phyloP scores from a whole-genome alignment of 2,797 vertebrate genomes.

The Aldrovandia affinis region DNA sequence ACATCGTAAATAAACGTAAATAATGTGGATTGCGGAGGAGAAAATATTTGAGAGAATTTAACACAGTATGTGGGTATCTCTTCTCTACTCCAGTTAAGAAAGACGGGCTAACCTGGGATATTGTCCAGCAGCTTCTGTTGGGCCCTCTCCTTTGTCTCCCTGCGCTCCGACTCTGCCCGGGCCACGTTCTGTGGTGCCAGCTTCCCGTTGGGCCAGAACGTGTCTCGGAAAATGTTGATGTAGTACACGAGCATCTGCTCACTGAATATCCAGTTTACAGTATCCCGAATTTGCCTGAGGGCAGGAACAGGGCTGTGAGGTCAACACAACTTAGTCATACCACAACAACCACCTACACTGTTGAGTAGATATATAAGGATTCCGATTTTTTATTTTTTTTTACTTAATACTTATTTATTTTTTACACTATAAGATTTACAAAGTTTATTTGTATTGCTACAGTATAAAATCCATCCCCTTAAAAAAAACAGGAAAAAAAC shows the following conservation, averaged over 20 bases:
- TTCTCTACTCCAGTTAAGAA: neutral
- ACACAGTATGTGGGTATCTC: too few species aligned
- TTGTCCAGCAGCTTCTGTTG: constrained; percentile 98
- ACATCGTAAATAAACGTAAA: too few species aligned
- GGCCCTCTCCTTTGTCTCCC: constrained; percentile 88
- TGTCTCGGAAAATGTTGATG: constrained; percentile 89
- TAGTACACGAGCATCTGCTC: constrained; percentile 96
- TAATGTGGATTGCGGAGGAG: too few species aligned
- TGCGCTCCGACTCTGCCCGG: constrained; percentile 79
- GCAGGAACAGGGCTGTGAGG: neutral
- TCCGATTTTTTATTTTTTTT: too few species aligned
- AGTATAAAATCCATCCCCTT: too few species aligned
- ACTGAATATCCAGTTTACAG: constrained; percentile 95
- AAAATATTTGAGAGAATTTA: too few species aligned
- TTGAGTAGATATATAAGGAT: too few species aligned
- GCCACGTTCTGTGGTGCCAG: constrained; percentile 77
- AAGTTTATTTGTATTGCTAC: too few species aligned
- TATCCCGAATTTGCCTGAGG: constrained; percentile 94
- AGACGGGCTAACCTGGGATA: constrained; percentile 84
- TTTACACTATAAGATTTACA: too few species aligned
- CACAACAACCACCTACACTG: neutral
- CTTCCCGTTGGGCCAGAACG: constrained; percentile 93
- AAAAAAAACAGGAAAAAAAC: too few species aligned
- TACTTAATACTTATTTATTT: too few species aligned
- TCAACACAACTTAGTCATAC: neutral